These are phyloP conservation scores for Anagrus nilaparvatae DNA, from an alignment of 1,140 invertebrate genomes.

Conservation along the genomic window DNA sequence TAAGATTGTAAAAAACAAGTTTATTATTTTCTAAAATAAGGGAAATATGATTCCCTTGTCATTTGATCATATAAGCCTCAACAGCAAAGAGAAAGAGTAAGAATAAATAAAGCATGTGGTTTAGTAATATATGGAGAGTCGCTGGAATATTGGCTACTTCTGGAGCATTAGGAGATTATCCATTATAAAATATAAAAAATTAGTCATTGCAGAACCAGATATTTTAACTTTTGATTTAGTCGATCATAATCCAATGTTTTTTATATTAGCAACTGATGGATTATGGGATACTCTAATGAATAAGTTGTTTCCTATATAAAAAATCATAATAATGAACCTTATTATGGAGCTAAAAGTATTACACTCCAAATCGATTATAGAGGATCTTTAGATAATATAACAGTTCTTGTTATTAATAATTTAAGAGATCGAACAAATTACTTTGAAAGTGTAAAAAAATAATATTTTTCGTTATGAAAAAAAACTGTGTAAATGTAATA, in stretches of 20 bases:
- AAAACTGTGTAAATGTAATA: no score
- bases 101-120: constrained; percentile 85
- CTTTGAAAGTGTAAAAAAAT: no score
- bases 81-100: constrained; percentile 74
- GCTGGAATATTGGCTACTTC: constrained; percentile 93
- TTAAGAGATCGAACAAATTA: constrained; percentile 52
- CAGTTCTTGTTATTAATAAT: constrained; percentile 84
- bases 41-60: constrained; percentile 86
- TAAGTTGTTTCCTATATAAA: constrained; percentile 83
- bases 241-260: constrained; percentile 77
- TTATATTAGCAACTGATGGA: constrained; percentile 89
- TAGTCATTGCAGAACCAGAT: constrained; percentile 91
- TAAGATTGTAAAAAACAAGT: no score
- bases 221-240: constrained; percentile 85
- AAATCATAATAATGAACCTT: constrained; percentile 69
- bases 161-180: constrained; percentile 88
- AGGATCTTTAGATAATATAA: constrained; percentile 92
- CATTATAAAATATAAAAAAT: constrained; percentile 85
- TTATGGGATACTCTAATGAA: constrained; percentile 92
- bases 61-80: constrained; percentile 95
- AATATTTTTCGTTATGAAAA: no score
- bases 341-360: constrained; percentile 82
- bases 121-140: constrained; percentile 94
- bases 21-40: no score
- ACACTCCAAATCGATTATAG: constrained; percentile 81